phyloP scores from a whole-genome alignment of 2,797 vertebrate species.

The Gallinago nigripennis region DNA sequence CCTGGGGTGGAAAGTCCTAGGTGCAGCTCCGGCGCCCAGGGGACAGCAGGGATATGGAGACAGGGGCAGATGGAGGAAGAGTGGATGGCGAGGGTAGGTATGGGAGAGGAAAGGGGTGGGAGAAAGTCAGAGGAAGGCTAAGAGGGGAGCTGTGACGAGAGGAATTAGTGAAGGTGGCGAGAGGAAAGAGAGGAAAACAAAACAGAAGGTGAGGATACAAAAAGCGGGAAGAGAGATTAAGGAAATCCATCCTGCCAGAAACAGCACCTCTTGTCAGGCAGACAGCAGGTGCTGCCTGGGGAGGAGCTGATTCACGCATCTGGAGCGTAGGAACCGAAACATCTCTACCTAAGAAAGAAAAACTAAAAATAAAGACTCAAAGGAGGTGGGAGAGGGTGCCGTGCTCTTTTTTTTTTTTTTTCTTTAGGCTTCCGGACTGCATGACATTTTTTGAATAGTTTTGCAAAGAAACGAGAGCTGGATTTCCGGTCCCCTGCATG shows the following conservation, averaged over 20 bases:
- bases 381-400: neutral
- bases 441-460: neutral
- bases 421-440: neutral
- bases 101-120: neutral
- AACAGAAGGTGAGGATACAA: slow-evolving; percentile 38
- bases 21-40: rapidly evolving
- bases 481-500: neutral
- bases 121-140: neutral
- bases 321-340: slow-evolving; percentile 23
- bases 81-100: neutral
- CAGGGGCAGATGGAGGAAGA: neutral
- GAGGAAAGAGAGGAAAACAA: slow-evolving; percentile 25
- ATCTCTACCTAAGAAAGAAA: slow-evolving; percentile 7
- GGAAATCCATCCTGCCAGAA: slow-evolving; percentile 61
- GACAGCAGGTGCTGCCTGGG: slow-evolving; percentile 58
- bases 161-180: neutral
- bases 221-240: slow-evolving; percentile 46
- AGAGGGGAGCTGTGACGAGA: neutral
- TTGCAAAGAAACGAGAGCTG: neutral
- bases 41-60: neutral
- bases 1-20: neutral
- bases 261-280: slow-evolving; percentile 57
- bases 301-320: slow-evolving; percentile 60
- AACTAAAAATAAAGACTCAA: slow-evolving; percentile 15
- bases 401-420: neutral